A percentile compares a stretch with the other conserved stretches of the same genome.
Evolutionary conservation across 2,797 vertebrate species (phyloP).

Genomic region (Hypotaenidia okinawae): DNA sequence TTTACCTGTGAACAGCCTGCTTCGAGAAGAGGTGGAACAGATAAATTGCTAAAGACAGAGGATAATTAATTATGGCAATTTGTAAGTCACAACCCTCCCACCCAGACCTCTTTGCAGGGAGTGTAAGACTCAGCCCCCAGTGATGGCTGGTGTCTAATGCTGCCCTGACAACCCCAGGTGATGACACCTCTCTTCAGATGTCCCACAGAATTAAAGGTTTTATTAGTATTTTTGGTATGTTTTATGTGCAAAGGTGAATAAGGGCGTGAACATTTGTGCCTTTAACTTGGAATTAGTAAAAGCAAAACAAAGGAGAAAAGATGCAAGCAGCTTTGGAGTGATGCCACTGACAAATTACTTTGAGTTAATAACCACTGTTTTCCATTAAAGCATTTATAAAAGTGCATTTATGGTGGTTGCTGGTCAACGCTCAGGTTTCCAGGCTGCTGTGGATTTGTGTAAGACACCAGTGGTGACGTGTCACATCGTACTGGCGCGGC

Average conservation of each 20-base stretch:
- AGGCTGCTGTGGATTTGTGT: neutral
- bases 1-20: neutral
- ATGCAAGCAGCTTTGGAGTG: neutral
- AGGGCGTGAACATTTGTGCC: neutral
- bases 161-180: neutral
- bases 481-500: neutral
- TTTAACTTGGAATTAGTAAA: neutral
- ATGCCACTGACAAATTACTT: neutral
- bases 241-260: neutral
- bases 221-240: neutral
- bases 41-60: neutral
- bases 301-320: neutral
- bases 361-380: neutral
- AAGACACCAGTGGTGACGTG: neutral
- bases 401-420: neutral
- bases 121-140: neutral
- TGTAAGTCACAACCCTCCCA: neutral
- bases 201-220: neutral
- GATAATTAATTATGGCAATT: neutral
- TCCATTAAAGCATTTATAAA: neutral
- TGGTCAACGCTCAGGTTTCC: neutral
- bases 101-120: too few species aligned
- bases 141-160: rapidly evolving
- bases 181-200: neutral
- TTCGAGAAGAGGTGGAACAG: neutral